Conservation (phyloP, 2,113 vertebrate genomes). For the Myrmecophaga tridactyla region DNA sequence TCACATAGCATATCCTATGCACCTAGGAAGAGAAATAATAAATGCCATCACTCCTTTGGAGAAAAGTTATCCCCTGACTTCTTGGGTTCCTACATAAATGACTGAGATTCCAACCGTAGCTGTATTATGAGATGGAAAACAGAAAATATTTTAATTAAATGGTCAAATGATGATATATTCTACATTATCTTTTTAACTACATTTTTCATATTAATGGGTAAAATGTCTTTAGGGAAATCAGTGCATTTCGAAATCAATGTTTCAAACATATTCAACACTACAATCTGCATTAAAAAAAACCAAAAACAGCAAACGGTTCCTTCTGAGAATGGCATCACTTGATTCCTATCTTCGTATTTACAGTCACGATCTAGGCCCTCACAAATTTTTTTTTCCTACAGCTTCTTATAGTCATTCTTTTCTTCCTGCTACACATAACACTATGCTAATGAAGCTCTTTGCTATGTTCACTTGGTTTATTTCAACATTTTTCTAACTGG, state of each 20-base stretch:
- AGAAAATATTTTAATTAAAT: conserved; percentile 18
- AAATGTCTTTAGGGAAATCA: background rate
- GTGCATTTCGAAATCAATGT: background rate
- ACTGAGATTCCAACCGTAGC: background rate
- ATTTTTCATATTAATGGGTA: background rate
- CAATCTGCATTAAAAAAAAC: background rate
- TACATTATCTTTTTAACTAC: background rate
- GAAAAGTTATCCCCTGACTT: background rate
- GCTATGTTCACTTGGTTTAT: background rate
- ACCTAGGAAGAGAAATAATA: background rate
- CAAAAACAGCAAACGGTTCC: background rate
- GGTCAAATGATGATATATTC: background rate
- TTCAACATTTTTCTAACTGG: background rate
- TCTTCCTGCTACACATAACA: background rate
- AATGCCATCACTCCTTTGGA: background rate
- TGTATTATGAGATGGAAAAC: background rate
- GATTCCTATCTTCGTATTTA: background rate
- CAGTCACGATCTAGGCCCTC: background rate
- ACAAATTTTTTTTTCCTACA: background rate
- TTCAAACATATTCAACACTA: background rate
- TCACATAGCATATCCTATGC: background rate
- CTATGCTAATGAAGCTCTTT: background rate
- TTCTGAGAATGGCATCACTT: background rate
- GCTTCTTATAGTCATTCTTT: background rate
- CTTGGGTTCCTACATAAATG: background rate